Conservation (phyloP, 2,113 vertebrate genomes). For the Apodemus speciosus region DNA sequence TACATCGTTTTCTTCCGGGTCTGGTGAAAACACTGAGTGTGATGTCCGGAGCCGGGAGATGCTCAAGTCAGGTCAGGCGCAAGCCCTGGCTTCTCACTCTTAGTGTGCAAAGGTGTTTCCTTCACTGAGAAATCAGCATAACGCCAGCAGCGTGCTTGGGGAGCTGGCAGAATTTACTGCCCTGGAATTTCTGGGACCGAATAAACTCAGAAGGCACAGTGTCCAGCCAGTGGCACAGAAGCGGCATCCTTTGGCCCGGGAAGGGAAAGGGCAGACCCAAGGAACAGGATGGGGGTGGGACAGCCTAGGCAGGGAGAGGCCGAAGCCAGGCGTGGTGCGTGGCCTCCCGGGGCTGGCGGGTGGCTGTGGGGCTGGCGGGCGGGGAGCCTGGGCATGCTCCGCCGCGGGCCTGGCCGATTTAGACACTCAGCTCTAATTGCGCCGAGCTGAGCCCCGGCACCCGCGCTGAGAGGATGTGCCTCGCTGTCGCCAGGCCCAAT, state of each 20-base stretch:
- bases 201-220: not conserved
- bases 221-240: not conserved
- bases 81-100: not conserved
- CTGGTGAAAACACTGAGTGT: not conserved
- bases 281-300: not conserved
- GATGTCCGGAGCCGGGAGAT: not conserved
- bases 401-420: conserved; percentile 91
- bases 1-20: not conserved
- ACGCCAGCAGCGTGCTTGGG: not conserved
- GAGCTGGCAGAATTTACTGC: no score
- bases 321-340: not conserved
- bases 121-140: not conserved
- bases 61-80: not conserved
- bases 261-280: not conserved
- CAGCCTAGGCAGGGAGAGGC: not conserved
- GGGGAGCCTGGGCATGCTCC: conserved; percentile 89
- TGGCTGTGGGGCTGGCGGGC: conserved; percentile 62
- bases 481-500: conserved; percentile 85
- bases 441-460: conserved; percentile 86
- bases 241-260: not conserved
- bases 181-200: not conserved
- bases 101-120: no score
- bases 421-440: conserved; percentile 93
- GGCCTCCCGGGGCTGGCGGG: not conserved
- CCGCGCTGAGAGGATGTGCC: conserved; percentile 87